These are phyloP conservation scores for Archegozetes longisetosus DNA, from an alignment of 1,140 invertebrate genomes.

Conservation along the genomic window DNA sequence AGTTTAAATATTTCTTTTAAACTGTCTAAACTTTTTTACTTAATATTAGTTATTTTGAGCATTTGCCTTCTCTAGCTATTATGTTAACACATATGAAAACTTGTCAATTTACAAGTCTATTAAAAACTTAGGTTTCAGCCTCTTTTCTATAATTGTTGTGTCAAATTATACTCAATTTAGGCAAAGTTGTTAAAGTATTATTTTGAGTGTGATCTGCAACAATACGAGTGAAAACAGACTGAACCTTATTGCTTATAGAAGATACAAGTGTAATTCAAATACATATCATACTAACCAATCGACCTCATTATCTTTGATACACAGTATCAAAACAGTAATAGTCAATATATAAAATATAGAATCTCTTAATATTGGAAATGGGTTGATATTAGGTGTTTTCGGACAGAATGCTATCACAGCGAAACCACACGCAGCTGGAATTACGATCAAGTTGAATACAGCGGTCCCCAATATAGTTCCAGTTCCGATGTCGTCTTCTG, in stretches of 20 bases:
- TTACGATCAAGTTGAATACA: conserved; percentile 72
- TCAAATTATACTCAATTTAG: too few relatives aligned
- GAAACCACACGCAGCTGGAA: conserved; percentile 36
- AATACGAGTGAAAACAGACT: too few relatives aligned
- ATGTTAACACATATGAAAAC: not conserved
- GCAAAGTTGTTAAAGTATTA: too few relatives aligned
- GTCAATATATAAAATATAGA: conserved; percentile 73
- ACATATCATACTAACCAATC: conserved; percentile 41
- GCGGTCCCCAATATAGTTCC: conserved; percentile 65
- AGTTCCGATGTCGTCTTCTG: conserved; percentile 51
- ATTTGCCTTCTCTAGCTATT: too few relatives aligned
- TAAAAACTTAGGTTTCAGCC: not conserved
- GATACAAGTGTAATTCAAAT: too few relatives aligned
- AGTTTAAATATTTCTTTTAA: too few relatives aligned
- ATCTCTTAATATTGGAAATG: conserved; percentile 77
- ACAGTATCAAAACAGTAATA: conserved; percentile 66
- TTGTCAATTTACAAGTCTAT: not conserved
- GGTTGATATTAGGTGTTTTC: not conserved
- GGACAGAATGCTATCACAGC: not conserved
- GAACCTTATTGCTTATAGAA: too few relatives aligned
- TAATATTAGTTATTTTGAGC: too few relatives aligned
- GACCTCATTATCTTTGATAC: conserved; percentile 68
- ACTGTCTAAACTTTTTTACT: too few relatives aligned
- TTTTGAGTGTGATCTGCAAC: too few relatives aligned
- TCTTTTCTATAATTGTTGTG: too few relatives aligned